A percentile compares a stretch with the other conserved stretches of the same genome.
These are phyloP conservation scores for Tethea ocularis DNA, from an alignment of 2,888 invertebrate genomes.

Conservation along the genomic window DNA sequence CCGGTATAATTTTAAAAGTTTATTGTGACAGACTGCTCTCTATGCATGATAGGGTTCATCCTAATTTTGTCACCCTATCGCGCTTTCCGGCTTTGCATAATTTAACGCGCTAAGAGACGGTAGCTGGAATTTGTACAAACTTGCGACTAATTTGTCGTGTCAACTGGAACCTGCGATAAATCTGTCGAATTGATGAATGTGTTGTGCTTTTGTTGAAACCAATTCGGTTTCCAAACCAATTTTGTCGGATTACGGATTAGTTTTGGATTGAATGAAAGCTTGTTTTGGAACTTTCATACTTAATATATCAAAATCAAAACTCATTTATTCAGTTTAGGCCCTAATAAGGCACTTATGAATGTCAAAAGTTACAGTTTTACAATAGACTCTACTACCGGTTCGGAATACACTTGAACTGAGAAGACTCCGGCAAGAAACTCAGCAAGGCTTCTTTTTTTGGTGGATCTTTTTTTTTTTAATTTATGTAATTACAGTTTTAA, in stretches of 20 bases:
- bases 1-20: slow-evolving; percentile 35
- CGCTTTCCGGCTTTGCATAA: slow-evolving; percentile 52
- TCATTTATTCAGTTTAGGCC: too few species aligned
- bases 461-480: too few species aligned
- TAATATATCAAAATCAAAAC: too few species aligned
- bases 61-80: slow-evolving; percentile 43
- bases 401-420: too few species aligned
- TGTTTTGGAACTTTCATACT: background rate
- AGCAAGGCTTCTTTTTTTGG: too few species aligned
- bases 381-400: too few species aligned
- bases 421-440: too few species aligned
- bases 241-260: background rate
- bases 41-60: slow-evolving; percentile 35
- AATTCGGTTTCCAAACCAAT: background rate
- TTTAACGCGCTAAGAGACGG: slow-evolving; percentile 31
- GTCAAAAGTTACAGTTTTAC: too few species aligned
- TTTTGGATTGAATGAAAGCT: background rate
- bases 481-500: too few species aligned
- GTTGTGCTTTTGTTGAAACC: background rate
- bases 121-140: slow-evolving; percentile 13
- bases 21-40: slow-evolving; percentile 23
- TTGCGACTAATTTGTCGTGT: slow-evolving; percentile 13
- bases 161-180: background rate
- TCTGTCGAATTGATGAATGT: background rate
- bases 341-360: too few species aligned